Conservation (phyloP, 2,888 invertebrate species). For the Apodemia mormo region DNA sequence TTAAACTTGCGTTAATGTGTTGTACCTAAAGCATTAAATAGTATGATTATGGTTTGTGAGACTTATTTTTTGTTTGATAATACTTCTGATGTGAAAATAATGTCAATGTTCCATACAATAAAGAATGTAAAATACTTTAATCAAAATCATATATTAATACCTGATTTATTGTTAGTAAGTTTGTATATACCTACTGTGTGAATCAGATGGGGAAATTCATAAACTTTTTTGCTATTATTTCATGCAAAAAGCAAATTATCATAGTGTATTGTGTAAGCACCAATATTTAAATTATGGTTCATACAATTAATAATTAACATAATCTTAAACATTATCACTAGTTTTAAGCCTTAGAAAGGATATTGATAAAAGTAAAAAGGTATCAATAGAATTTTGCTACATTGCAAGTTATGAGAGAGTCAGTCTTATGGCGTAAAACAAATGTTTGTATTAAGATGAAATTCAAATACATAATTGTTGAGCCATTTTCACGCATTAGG, state of each 20-base stretch:
- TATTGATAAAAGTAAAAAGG: not conserved
- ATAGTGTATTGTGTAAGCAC: not conserved
- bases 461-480: too few relatives aligned
- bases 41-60: not conserved
- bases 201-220: not conserved
- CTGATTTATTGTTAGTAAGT: not conserved
- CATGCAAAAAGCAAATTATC: not conserved
- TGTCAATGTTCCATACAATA: not conserved
- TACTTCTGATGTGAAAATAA: not conserved
- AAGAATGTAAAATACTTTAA: not conserved
- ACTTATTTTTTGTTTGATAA: not conserved
- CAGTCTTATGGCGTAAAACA: not conserved
- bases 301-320: not conserved
- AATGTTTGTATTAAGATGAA: too few relatives aligned
- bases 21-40: not conserved
- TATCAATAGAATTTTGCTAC: not conserved
- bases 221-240: not conserved
- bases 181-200: not conserved
- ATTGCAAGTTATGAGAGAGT: not conserved
- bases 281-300: conserved; percentile 4
- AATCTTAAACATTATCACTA: conserved; percentile 4
- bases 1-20: not conserved
- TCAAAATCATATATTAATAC: not conserved
- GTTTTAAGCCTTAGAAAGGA: conserved; percentile 1
- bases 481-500: too few relatives aligned